These are phyloP conservation scores for Ammospiza caudacuta DNA, from an alignment of 2,113 vertebrate genomes.

Conservation along the genomic window DNA sequence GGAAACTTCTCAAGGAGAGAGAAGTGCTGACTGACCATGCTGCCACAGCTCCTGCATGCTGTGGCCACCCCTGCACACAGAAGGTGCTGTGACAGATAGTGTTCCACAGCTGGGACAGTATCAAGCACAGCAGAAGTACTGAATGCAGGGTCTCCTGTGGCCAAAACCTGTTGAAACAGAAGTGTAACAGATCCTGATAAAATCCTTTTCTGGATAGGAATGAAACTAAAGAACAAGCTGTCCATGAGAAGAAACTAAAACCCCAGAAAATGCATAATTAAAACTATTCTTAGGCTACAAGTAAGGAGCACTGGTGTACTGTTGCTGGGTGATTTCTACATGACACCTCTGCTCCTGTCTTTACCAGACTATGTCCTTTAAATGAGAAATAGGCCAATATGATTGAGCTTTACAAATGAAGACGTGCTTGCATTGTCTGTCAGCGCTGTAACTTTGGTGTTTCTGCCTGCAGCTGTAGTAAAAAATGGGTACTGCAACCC, in stretches of 20 bases:
- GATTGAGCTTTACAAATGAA: neutral
- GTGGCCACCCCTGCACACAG: neutral
- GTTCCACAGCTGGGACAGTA: neutral
- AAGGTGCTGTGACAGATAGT: neutral
- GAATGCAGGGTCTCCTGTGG: neutral
- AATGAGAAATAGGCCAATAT: neutral
- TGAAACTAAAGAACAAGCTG: neutral
- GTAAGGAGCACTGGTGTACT: neutral
- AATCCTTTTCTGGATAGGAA: neutral
- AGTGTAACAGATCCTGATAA: neutral
- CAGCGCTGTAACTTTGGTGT: neutral
- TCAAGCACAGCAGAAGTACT: neutral
- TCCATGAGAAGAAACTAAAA: neutral
- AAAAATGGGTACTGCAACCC: neutral
- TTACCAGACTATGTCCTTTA: neutral
- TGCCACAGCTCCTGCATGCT: neutral
- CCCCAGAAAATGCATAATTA: neutral
- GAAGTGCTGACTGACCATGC: neutral
- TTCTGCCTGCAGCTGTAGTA: neutral
- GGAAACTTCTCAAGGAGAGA: neutral
- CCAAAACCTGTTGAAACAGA: neutral
- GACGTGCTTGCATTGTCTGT: neutral
- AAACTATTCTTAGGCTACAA: neutral
- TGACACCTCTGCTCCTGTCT: neutral
- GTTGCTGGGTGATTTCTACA: neutral